phyloP scores from a whole-genome alignment of 1,140 invertebrate genomes.

The Hyles vespertilio region DNA sequence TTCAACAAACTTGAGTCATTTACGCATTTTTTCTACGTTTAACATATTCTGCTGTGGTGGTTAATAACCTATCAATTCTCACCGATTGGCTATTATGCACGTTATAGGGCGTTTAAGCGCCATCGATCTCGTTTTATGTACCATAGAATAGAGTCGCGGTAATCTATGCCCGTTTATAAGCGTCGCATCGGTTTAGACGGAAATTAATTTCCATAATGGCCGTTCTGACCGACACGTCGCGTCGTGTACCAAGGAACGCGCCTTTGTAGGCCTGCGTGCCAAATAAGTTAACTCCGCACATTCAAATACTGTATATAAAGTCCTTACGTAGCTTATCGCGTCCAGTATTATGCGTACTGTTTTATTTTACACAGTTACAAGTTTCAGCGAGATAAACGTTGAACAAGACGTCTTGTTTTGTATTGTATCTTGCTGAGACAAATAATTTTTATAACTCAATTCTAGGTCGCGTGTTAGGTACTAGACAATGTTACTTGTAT shows the following conservation, averaged over 20 bases:
- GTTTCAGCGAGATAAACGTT: constrained; percentile 7
- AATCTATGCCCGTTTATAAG: constrained; percentile 14
- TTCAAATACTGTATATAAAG: constrained; percentile 12
- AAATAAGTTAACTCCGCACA: constrained; percentile 12
- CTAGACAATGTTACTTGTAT: too few species aligned
- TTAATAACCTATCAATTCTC: constrained; percentile 7
- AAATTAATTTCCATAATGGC: constrained; percentile 27
- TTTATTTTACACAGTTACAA: constrained; percentile 8
- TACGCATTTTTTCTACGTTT: neutral
- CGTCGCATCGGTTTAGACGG: constrained; percentile 17
- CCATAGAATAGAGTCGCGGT: constrained; percentile 2
- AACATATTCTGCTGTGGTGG: neutral
- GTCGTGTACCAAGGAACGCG: constrained; percentile 12
- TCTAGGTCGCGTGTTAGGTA: too few species aligned
- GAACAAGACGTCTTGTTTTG: constrained; percentile 16
- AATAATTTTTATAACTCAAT: too few species aligned
- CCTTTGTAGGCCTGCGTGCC: constrained; percentile 10
- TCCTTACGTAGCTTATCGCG: constrained; percentile 15
- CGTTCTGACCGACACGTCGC: constrained; percentile 14
- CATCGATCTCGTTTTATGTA: constrained; percentile 6
- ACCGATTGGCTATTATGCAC: neutral
- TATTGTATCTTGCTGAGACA: neutral
- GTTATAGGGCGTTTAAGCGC: constrained; percentile 8
- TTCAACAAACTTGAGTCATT: neutral
- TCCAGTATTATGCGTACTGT: constrained; percentile 8